Conservation (phyloP, 2,888 invertebrate species). For the Poecilus cupreus region DNA sequence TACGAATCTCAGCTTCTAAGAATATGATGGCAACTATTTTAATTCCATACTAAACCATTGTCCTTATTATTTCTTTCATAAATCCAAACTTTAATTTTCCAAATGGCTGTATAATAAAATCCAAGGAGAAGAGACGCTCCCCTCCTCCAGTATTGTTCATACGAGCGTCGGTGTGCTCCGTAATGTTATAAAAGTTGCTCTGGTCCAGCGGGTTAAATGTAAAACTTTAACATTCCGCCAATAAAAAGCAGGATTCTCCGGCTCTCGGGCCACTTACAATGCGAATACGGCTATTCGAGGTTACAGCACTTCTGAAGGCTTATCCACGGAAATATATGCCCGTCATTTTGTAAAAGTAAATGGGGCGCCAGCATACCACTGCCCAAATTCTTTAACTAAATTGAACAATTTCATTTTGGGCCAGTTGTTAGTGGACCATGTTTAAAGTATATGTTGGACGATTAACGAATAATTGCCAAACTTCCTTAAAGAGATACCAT, state of each 20-base stretch:
- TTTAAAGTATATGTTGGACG: not conserved
- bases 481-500: not conserved
- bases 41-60: constrained; percentile 37
- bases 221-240: constrained; percentile 50
- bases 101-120: constrained; percentile 50
- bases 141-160: not conserved
- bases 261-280: constrained; percentile 46
- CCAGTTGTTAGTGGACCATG: not conserved
- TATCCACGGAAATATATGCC: constrained; percentile 50
- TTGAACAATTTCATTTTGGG: constrained; percentile 35
- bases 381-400: constrained; percentile 44
- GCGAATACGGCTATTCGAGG: constrained; percentile 44
- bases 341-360: constrained; percentile 51
- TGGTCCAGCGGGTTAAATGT: constrained; percentile 49
- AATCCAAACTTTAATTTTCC: constrained; percentile 51
- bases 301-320: constrained; percentile 43
- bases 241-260: constrained; percentile 45
- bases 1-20: not conserved
- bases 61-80: constrained; percentile 45
- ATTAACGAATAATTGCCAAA: constrained; percentile 17
- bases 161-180: constrained; percentile 17
- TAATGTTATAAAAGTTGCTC: constrained; percentile 52
- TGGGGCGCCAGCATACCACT: constrained; percentile 26
- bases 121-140: not conserved
- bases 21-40: constrained; percentile 25